Base-by-base conservation (phyloP, 2,113 vertebrate species). In the Bagarius yarrelli region DNA sequence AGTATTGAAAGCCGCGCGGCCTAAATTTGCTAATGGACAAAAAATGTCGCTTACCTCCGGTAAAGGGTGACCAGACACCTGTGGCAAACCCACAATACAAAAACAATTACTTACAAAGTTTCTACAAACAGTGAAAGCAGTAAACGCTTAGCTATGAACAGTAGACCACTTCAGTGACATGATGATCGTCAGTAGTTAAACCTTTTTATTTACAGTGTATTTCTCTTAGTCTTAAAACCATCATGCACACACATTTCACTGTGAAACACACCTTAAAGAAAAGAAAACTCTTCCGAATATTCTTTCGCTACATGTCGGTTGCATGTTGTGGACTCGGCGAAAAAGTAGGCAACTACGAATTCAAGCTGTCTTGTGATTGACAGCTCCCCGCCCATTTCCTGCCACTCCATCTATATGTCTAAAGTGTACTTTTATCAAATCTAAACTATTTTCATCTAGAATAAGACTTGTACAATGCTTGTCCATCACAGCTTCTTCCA, bases 361-460 rank as follows among this genome's bases (percentile, higher is more conserved):
- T 78, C 75, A 79, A 73, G 75, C 25, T 53, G 30, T 21, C 36
- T 61, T n/a, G 25, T 74, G 67, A 82, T 27, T 82, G 80, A 81
- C 82, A 44, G 67, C 47, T 61, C 44, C 23, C 56, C 80, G 50
- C 80, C 80, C 74, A 53, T 67, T 63, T 61, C 70, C 61, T 85
- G 81, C 63, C 77, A 66, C 47, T 80, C 40, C 18, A 56, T 52
- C 84, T 72, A 74, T 84, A 83, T 75, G 78, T 81, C 75, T 61
- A 76, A 44, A 83, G 84, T 84, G 63, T 79, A 59, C 61, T 78
- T 53, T 72, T 71, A 83, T 84, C 83, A 44, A 66, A 85, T 84
- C 76, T 19, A 78, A 79, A 75, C 71, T 77, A 74, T 84, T 86
- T 86, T 80, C 75, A 84, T 88, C 84, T 69, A 84, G 76, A 71